Evolutionary conservation across 2,113 vertebrate species (phyloP), one percentile per base, ranked within the genome.

Genomic region (Parotia lawesii): DNA sequence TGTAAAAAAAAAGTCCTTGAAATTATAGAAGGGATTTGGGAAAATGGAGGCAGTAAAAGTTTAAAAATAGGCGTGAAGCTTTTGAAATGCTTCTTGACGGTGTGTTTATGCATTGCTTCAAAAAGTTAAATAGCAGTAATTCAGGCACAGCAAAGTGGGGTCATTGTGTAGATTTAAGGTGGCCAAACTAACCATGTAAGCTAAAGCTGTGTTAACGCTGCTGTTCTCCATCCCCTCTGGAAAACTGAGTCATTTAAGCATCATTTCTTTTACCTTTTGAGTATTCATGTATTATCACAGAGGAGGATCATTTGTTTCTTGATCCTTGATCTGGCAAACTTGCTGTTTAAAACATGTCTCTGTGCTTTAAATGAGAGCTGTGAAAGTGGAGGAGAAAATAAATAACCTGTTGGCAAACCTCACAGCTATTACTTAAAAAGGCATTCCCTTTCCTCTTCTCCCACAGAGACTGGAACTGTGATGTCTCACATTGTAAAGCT

Each of bases 141-240:
- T 82, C 35, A 56, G 44, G 60, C 40, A 31, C 17, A 35, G 48
- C 42, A 28, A 51, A 80, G 19, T 9, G 23, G 53, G 20, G 9
- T 29, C n/a, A 6, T 12, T 45, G 44, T 54, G 42, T 11, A 53
- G n/a, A 6, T 35, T 91, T 70, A n/a, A 76, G 37, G 62, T 31
- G 21, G 12, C 48, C 10, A 18, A 2, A 31, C 1, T 9, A 28
- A 24, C 3, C 15, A 4, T 1, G 0, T 35, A 25, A 69, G 19
- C 35, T n/a, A 2, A 40, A 67, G 24, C n/a, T 33, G 17, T 23
- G 27, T 29, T 45, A 53, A 11, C 11, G 3, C 45, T 71, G 44
- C 42, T 92, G 51, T 35, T 74, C 15, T 56, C 29, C 11, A 3
- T 19, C 35, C 40, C 51, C 40, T 50, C 15, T 79, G 47, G 35